Base-by-base conservation (phyloP, 2,113 vertebrate species). In the Hemiprocne comata region DNA sequence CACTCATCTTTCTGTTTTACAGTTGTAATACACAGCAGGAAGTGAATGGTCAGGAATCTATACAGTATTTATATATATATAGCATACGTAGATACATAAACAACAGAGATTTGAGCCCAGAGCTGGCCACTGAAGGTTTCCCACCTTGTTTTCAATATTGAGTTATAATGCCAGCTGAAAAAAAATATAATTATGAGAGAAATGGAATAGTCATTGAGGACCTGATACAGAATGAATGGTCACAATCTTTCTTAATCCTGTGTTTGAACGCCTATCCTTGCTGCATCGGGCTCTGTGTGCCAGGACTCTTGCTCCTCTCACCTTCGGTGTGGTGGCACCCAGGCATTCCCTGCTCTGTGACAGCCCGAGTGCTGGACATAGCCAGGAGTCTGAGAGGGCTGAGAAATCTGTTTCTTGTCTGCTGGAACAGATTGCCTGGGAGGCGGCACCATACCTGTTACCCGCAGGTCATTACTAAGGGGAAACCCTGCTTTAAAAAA, bases 231-330 rank as follows among this genome's bases (percentile, higher is more conserved):
- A 25, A 73, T 0, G 7, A 61, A 14, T 3, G 10, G 23, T 33
- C 36, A 7, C 2, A 6, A 3, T 60, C 67, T 42, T 76, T 53
- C 17, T 25, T 46, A 9, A 50, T 6, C 5, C 0, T 1, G 19
- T n/a, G 40, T 54, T 58, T 31, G 72, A 60, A 75, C 18, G 26
- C 16, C 66, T 6, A 8, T 67, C 44, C 65, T 44, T 75, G 72
- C 75, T 60, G 69, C n/a, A 2, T 0, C 0, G 3, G 34, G 31
- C 14, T 50, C 28, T 40, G 26, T 6, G 1, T 7, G n/a, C n/a
- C 8, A 6, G 75, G 19, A 4, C 58, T 70, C 50, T 12, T n/a
- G 46, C 65, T 82, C 13, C 40, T 28, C 65, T 13, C 1, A 7
- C 55, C 77, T 55, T 55, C 1, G 6, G 74, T 11, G 10, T 3